Evolutionary conservation across 2,888 invertebrate species (phyloP).

Genomic region (Aphidoletes aphidimyza): DNA sequence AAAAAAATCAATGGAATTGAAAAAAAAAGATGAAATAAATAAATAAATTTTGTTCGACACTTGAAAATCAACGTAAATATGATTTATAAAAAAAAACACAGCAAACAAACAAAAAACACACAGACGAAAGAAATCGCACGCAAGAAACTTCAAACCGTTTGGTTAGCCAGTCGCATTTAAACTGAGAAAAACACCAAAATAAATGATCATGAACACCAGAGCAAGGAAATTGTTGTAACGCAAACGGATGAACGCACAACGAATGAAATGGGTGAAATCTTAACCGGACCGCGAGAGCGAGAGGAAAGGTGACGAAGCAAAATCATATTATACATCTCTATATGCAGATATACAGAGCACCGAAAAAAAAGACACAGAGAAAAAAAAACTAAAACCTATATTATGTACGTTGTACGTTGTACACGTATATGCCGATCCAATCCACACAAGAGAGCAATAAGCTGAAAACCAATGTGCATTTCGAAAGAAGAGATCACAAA

Average conservation of each 20-base stretch:
- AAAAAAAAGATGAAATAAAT: too few species aligned
- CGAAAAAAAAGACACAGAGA: slow-evolving; percentile 8
- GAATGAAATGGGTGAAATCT: slow-evolving; percentile 49
- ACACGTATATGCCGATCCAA: background rate
- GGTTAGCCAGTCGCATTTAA: slow-evolving; percentile 34
- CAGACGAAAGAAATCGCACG: slow-evolving; percentile 33
- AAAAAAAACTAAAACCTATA: slow-evolving; percentile 2
- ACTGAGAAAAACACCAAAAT: slow-evolving; percentile 53
- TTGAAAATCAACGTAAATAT: too few species aligned
- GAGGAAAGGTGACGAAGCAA: slow-evolving; percentile 49
- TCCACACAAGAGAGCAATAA: slow-evolving; percentile 15
- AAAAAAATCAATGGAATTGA: too few species aligned
- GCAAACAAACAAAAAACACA: background rate
- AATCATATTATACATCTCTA: slow-evolving; percentile 1
- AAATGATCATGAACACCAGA: slow-evolving; percentile 39
- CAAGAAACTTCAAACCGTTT: slow-evolving; percentile 45
- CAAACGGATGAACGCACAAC: slow-evolving; percentile 49
- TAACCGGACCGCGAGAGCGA: slow-evolving; percentile 49
- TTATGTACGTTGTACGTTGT: slow-evolving; percentile 9
- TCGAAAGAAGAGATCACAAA: slow-evolving; percentile 49
- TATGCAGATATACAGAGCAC: slow-evolving; percentile 46
- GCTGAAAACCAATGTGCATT: slow-evolving; percentile 42
- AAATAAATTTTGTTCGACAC: too few species aligned
- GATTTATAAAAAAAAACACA: background rate
- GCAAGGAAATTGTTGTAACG: slow-evolving; percentile 41